Base-by-base conservation (phyloP, 2,888 invertebrate species). In the Trachelus tabidus region DNA sequence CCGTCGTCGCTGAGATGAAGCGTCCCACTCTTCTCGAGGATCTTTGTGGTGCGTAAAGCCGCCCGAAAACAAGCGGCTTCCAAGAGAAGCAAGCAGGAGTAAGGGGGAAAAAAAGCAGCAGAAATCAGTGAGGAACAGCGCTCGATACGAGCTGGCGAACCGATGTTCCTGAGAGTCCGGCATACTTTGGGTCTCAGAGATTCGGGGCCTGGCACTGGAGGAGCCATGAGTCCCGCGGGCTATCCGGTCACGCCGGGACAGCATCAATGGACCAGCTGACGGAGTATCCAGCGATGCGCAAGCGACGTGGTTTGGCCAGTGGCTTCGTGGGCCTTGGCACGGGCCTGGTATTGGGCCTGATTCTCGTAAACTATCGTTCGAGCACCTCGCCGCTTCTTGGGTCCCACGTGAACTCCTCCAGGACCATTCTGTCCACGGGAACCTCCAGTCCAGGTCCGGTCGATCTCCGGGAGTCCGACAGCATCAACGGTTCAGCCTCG, bases 291-390 rank as follows among this genome's bases (percentile, higher is more conserved):
- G 90, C 87, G 85, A 91, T 91, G 91, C 91, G 91, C 86, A 91
- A 89, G 86, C 88, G 89, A 87, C 91, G 91, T 81, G 90, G 91
- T 82, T 82, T 93, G 88, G 93, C 93, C 86, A 94, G 91, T 85
- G 90, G 90, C 88, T 86, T 90, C 82, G 85, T 91, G 83, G 91
- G 94, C 86, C 92, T 94, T 83, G 92, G 93, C 69, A 90, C 93
- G 83, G 94, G 94, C 79, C 92, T 94, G 75, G 92, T 94, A 84
- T 91, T 94, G 76, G 94, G 92, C 76, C 86, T 89, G 73, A 79
- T 92, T 40, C 84, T 92, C 77, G 84, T 87, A 71, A 89, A 89
- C 81, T 89, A 88, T 77, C 85, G 86, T 12, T 76, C 78, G 40
- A 37, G 31, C 71, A 33, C 15, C 31, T 71, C 71, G 31, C 31